Evolutionary conservation across 2,113 vertebrate genomes (phyloP).

Genomic region (Phaethon lepturus): DNA sequence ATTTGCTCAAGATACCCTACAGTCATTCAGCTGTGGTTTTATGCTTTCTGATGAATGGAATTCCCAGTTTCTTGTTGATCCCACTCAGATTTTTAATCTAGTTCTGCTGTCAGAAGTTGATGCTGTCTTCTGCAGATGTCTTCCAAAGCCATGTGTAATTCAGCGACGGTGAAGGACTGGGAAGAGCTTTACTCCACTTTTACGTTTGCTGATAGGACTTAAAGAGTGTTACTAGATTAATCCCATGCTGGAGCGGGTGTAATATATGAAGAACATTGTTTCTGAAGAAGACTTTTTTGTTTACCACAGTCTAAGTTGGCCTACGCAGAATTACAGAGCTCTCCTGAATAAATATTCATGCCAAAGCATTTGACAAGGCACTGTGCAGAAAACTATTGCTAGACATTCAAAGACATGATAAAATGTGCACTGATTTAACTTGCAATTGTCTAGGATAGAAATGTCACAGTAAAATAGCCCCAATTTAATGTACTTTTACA

Average conservation of each 20-base stretch:
- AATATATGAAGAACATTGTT: not conserved
- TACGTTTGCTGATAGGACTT: not conserved
- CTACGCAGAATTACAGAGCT: not conserved
- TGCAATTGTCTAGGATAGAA: conserved; percentile 19
- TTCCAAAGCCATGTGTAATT: not conserved
- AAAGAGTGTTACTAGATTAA: not conserved
- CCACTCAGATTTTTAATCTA: not conserved
- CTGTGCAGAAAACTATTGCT: not conserved
- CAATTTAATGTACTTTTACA: conserved; percentile 16
- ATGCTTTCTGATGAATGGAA: not conserved
- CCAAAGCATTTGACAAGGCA: not conserved
- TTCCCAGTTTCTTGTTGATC: not conserved
- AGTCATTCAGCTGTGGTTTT: not conserved
- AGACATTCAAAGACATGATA: not conserved
- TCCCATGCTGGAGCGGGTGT: not conserved
- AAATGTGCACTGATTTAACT: conserved; percentile 1
- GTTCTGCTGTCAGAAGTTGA: not conserved
- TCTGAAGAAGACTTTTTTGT: not conserved
- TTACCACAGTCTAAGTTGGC: not conserved
- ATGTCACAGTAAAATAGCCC: not conserved
- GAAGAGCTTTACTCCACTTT: not conserved
- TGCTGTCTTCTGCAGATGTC: not conserved
- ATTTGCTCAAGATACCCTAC: not conserved
- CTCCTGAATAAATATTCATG: not conserved
- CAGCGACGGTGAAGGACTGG: not conserved